A percentile compares a stretch with the other conserved stretches of the same genome.
phyloP scores from a whole-genome alignment of 2,888 invertebrate species.

The Acanthosepion pharaonis region DNA sequence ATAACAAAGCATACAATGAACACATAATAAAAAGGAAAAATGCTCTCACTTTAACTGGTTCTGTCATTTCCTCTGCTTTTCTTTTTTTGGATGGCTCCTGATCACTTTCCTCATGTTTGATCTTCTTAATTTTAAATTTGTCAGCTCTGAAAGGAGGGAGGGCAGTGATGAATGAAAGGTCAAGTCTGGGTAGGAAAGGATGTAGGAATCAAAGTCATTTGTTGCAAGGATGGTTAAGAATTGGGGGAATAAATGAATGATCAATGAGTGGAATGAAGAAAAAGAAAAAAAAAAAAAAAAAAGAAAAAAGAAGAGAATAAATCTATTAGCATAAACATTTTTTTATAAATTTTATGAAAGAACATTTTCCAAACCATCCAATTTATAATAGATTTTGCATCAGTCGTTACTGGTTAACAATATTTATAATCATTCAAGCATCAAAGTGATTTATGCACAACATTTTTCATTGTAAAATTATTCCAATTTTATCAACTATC shows the following conservation, averaged over 20 bases:
- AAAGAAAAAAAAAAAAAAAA: not conserved
- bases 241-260: not conserved
- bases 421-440: not conserved
- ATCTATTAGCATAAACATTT: not conserved
- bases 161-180: not conserved
- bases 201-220: not conserved
- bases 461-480: not conserved
- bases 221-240: not conserved
- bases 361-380: not conserved
- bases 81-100: constrained; percentile 52
- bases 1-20: too few relatives aligned
- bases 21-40: too few relatives aligned
- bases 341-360: not conserved
- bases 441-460: not conserved
- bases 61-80: constrained; percentile 49
- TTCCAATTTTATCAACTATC: too few relatives aligned
- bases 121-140: constrained; percentile 55
- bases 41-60: constrained; percentile 48
- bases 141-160: not conserved
- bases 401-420: not conserved
- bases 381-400: not conserved
- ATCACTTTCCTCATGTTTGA: constrained; percentile 57
- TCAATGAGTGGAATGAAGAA: not conserved
- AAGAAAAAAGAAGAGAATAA: not conserved
- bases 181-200: not conserved